A percentile compares a stretch with the other conserved stretches of the same genome.
phyloP scores from a whole-genome alignment of 1,140 invertebrate species.

The Maconellicoccus hirsutus region DNA sequence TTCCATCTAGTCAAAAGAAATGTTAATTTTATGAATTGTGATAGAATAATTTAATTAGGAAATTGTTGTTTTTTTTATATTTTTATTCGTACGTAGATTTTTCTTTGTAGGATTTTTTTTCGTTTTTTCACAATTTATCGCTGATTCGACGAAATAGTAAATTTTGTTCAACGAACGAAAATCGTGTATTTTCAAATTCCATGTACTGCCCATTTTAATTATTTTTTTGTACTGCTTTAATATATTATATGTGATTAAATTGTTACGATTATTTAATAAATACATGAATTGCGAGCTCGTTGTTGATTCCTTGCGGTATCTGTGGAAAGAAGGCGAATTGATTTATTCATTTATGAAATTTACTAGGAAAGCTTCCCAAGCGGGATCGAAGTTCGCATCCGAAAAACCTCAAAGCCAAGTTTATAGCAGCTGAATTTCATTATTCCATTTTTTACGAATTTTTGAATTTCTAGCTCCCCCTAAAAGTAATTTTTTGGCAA shows the following conservation, averaged over 20 bases:
- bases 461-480: too few species aligned
- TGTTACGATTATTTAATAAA: not conserved
- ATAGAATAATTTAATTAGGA: slow-evolving; percentile 1
- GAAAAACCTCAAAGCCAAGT: too few species aligned
- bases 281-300: not conserved
- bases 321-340: too few species aligned
- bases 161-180: not conserved
- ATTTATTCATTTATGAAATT: too few species aligned
- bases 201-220: not conserved
- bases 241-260: not conserved
- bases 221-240: not conserved
- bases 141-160: not conserved
- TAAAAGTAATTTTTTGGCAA: too few species aligned
- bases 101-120: slow-evolving; percentile 7
- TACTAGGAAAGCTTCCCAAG: too few species aligned
- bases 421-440: too few species aligned
- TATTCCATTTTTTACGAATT: too few species aligned
- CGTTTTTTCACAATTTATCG: not conserved
- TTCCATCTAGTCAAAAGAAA: not conserved
- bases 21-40: slow-evolving; percentile 12
- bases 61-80: slow-evolving; percentile 20
- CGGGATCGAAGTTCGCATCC: too few species aligned
- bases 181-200: slow-evolving; percentile 4
- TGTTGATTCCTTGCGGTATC: too few species aligned
- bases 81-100: slow-evolving; percentile 1